phyloP scores from a whole-genome alignment of 2,888 invertebrate genomes.

The Harpalus rufipes region DNA sequence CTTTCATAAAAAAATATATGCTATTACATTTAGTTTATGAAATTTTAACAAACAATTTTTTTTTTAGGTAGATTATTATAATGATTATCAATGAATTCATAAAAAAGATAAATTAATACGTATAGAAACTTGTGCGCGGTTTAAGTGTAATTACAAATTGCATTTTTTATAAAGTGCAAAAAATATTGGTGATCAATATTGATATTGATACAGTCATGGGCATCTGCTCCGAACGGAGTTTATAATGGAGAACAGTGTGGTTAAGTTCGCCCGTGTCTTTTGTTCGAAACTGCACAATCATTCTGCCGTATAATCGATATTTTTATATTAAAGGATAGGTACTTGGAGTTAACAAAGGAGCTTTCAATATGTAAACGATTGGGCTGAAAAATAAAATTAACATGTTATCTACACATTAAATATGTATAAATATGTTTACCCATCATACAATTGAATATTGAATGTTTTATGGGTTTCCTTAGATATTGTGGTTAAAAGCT shows the following conservation, averaged over 20 bases:
- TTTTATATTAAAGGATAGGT: constrained; percentile 48
- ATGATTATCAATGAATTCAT: too few species aligned
- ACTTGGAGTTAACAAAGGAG: constrained; percentile 25
- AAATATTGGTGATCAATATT: constrained; percentile 25
- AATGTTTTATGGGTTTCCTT: not conserved
- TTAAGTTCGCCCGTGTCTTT: constrained; percentile 48
- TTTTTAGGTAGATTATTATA: too few species aligned
- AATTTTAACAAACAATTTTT: too few species aligned
- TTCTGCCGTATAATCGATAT: constrained; percentile 52
- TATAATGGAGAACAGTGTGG: constrained; percentile 28
- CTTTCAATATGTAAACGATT: constrained; percentile 35
- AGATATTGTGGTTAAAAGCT: too few species aligned
- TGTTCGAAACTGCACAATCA: constrained; percentile 56
- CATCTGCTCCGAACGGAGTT: constrained; percentile 19
- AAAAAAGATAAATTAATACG: too few species aligned
- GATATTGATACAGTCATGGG: constrained; percentile 34
- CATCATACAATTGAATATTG: not conserved
- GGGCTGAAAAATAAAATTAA: constrained; percentile 24
- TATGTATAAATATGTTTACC: constrained; percentile 3
- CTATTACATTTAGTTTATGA: too few species aligned
- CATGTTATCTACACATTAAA: constrained; percentile 24
- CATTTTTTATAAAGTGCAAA: constrained; percentile 1
- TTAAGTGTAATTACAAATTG: not conserved
- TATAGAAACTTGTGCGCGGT: too few species aligned
- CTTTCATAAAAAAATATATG: too few species aligned